phyloP scores from a whole-genome alignment of 2,113 vertebrate species.

The Oryzias javanicus region DNA sequence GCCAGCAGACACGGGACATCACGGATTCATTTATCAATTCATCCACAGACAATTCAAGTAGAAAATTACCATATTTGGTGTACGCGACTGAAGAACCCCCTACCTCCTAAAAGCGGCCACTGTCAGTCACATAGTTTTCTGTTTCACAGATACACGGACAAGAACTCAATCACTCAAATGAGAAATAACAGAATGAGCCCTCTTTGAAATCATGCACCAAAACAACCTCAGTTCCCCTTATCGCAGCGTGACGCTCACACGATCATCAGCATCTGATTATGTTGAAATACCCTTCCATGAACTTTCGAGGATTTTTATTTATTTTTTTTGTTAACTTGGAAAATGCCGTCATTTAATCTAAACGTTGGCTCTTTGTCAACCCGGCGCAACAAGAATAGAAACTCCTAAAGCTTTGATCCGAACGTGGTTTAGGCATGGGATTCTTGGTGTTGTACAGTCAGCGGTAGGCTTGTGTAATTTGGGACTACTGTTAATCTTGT shows the following conservation, averaged over 20 bases:
- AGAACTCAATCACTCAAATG: constrained; percentile 52
- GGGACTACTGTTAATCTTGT: constrained; percentile 14
- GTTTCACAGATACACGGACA: constrained; percentile 30
- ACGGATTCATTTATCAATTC: constrained; percentile 44
- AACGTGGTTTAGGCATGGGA: constrained; percentile 21
- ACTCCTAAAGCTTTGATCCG: constrained; percentile 43
- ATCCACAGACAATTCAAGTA: constrained; percentile 32
- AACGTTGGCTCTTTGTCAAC: constrained; percentile 46
- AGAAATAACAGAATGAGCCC: constrained; percentile 48
- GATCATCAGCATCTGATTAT: constrained; percentile 63
- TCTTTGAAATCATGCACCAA: constrained; percentile 58
- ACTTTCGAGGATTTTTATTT: constrained; percentile 47
- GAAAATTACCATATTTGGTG: constrained; percentile 42
- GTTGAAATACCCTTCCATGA: constrained; percentile 27
- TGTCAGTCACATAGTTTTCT: constrained; percentile 33
- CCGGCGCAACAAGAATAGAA: constrained; percentile 27
- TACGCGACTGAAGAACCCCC: constrained; percentile 34
- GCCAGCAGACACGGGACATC: constrained; percentile 1
- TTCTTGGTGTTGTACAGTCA: constrained; percentile 26
- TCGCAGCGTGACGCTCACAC: constrained; percentile 44
- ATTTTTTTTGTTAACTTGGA: constrained; percentile 47
- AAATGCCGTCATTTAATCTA: constrained; percentile 36
- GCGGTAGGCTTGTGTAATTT: constrained; percentile 26
- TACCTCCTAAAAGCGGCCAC: constrained; percentile 14
- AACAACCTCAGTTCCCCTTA: constrained; percentile 32